Evolutionary conservation across 35 echinoderm and acorn worm genomes (phyloP).

Genomic region (Apostichopus californicus): DNA sequence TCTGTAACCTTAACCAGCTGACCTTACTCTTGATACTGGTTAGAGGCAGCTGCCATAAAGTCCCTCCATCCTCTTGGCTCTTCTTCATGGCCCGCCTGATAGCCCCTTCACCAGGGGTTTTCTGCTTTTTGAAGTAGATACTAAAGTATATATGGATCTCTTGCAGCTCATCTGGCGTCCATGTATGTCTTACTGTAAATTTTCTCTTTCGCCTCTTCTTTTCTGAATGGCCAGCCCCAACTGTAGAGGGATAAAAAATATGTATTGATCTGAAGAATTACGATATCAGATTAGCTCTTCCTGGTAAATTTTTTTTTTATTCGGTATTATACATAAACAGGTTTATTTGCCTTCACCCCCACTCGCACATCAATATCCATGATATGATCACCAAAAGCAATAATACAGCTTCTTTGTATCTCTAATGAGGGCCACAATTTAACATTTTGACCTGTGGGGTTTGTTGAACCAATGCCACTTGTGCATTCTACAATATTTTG

Average conservation of each 20-base stretch:
- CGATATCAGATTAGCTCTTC: too few relatives aligned
- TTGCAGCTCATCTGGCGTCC: conserved; percentile 5
- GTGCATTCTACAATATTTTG: too few relatives aligned
- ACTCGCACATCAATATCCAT: too few relatives aligned
- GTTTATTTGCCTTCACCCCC: too few relatives aligned
- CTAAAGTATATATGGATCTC: background rate
- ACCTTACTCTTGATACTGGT: conserved; percentile 20
- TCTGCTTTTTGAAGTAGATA: background rate
- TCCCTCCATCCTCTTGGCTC: background rate
- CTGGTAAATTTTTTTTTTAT: too few relatives aligned
- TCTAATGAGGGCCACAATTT: too few relatives aligned
- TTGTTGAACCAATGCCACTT: too few relatives aligned
- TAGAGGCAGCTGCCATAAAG: background rate
- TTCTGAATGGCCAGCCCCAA: background rate
- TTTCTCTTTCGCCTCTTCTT: background rate
- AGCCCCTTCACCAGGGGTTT: conserved; percentile 19
- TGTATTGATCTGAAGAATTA: too few relatives aligned
- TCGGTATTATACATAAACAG: too few relatives aligned
- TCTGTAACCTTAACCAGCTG: background rate
- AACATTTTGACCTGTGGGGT: too few relatives aligned
- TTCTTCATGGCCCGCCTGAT: background rate
- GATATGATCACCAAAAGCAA: too few relatives aligned
- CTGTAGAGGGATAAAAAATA: background rate
- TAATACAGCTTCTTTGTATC: too few relatives aligned
- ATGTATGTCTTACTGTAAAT: background rate